Evolutionary conservation across 2,113 vertebrate species (phyloP).

Genomic region (Propithecus coquereli): DNA sequence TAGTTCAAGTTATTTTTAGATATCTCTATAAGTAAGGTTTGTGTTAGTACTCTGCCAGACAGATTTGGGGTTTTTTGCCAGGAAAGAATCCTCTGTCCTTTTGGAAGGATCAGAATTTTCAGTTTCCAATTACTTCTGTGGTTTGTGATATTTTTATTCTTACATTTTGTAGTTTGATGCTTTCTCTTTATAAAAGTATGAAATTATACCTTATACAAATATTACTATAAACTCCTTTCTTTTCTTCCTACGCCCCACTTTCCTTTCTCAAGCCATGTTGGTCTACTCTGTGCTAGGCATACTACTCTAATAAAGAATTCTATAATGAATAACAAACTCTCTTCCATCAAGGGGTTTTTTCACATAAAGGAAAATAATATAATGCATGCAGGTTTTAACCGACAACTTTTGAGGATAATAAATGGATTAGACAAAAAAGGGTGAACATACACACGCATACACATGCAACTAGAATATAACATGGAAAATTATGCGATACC

Average conservation of each 20-base stretch:
- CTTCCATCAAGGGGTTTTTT: not conserved
- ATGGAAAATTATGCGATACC: not conserved
- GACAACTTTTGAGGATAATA: not conserved
- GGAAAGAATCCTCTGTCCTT: not conserved
- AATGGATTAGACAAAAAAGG: not conserved
- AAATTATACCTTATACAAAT: not conserved
- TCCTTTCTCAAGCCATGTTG: not conserved
- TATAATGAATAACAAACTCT: not conserved
- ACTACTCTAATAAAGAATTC: not conserved
- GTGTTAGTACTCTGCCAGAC: not conserved
- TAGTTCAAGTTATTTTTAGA: conserved; percentile 24
- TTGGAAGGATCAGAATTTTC: not conserved
- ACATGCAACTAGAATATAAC: not conserved
- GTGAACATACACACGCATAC: not conserved
- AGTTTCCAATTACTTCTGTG: not conserved
- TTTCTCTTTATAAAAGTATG: conserved; percentile 25
- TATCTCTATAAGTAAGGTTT: not conserved
- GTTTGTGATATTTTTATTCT: conserved; percentile 8
- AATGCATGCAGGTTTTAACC: not conserved
- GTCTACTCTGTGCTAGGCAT: not conserved
- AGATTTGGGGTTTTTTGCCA: not conserved
- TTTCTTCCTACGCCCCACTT: not conserved
- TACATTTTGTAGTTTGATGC: not conserved
- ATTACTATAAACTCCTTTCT: not conserved
- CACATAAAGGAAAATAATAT: not conserved